Base-by-base conservation (phyloP, 2,113 vertebrate species). In the Lophotis ruficrista region DNA sequence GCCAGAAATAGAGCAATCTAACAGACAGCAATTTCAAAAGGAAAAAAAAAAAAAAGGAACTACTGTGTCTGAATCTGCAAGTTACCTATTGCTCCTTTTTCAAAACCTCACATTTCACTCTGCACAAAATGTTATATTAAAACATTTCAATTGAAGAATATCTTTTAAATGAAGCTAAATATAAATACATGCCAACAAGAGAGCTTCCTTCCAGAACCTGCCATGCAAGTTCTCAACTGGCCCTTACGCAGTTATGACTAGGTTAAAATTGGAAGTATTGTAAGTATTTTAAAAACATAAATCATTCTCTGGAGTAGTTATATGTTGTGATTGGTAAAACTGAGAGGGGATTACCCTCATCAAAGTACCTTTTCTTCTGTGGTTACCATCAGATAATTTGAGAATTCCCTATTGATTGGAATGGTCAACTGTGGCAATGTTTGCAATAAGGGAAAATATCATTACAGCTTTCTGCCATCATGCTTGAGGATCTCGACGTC, bases 1-100 rank as follows among this genome's bases (percentile, higher is more conserved):
- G 21, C 14, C 23, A 90, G 53, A 94, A 89, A 31, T 50, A 75
- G n/a, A 83, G 31, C 12, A 50, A 53, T 66, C n/a, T 60, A 61
- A 35, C 5, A 25, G 19, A 7, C 27, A 43, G 9, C 8, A 37
- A 23, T 56, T 69, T 60, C 37, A 37, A 43, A 28, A 84, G 21
- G 10, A 16, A 6, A 2, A 11, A 9, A 6, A 2, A 11, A 9
- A 19, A 7, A 7, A 57, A 7, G 2, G 2, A 45, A 51, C 33
- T 60, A 8, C 3, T 7, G 5, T 87, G 37, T 78, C 47, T 4
- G 6, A 69, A 83, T 65, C 24, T 38, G 14, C 33, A 25, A 43
- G 37, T 65, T 76, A 68, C 12, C 22, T 76, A 9, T 37, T 76
- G 8, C 4, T 72, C 3, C 31, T 78, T 87, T 35, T 72, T 65